Base-by-base conservation (phyloP, 2,113 vertebrate species). In the Lota lota region DNA sequence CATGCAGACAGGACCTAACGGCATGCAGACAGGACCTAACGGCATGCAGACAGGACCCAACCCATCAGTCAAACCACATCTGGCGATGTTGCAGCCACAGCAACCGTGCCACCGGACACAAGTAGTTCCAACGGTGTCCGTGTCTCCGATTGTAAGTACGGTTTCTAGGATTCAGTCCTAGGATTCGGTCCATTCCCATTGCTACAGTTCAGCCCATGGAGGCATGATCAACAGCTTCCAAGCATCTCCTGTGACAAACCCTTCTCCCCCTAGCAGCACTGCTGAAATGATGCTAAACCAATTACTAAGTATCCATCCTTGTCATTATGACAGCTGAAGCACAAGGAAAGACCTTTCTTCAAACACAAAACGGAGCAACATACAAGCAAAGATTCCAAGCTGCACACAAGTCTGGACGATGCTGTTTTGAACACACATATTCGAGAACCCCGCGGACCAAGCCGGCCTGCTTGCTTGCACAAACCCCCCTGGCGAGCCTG, bases 351-450 rank as follows among this genome's bases (percentile, higher is more conserved):
- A 58, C 74, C 54, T 59, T 73, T 47, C n/a, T 78, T 57, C 83
- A 82, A 72, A 67, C 70, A 5, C 88, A 4, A 5, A 2, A 84
- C 93, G 61, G 80, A 86, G 75, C 75, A 88, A 82, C 90, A 92
- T 65, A 85, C 91, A 66, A 92, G 87, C 57, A 80, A 88, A 63
- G 84, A 92, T 72, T 86, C 94, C 66, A 96, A 95, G 84, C 87
- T 97, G 50, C 88, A 97, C 75, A 90, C 95, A 78, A 96, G 95
- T 87, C 94, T 95, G 63, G 95, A 97, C 73, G 93, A 93, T 70
- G 94, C 94, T 11, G 87, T 97, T 92, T 79, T 97, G 83, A 96
- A 93, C 88, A 87, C 93, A 82, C 10, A 47, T 10, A 87, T 93
- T 88, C 91, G 89, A 89, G 85, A 11, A 87, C 72, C 89, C 83